Base-by-base conservation (phyloP, 2,888 invertebrate genomes). In the Rhimphoctona megacephalus region DNA sequence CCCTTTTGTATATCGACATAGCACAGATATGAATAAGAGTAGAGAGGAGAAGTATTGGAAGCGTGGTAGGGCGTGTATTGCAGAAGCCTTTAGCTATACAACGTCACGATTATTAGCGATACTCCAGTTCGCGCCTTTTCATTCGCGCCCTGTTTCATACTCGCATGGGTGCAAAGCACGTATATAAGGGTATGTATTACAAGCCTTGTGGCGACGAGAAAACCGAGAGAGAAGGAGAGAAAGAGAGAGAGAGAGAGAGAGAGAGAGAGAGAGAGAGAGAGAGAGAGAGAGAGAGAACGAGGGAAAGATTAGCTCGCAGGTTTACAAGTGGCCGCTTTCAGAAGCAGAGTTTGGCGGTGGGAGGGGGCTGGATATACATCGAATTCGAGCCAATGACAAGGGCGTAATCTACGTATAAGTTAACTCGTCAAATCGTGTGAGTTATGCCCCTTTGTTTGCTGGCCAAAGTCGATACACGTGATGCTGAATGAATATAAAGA, bases 121-220 rank as follows among this genome's bases (percentile, higher is more conserved):
- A 93, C 92, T 93, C 93, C 92, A 92, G 90, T 91, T 90, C 86
- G 89, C 89, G 90, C 91, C 92, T 93, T 93, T 93, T 93, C 92
- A 93, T 92, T 90, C 89, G 90, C 52, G 39, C 89, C 61, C 70
- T 64, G 43, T 73, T 82, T 87, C 64, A 84, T 89, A 88, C 90
- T 90, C 43, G 39, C 30, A 39, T 91, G 83, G 85, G 30, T 39
- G 66, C 84, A 70, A 64, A 39, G 85, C 79, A 86, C 87, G 72
- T 82, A 66, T 86, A 83, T 73, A 86, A 36, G 43, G 19, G 66
- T 46, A 61, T 74, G 54, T 36, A 57, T 57, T 25, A 25, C 57
- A 57, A 57, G 30, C 22, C n/a, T 39, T 25, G 54, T 39, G 25
- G 54, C 36, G 67, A 67, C 43, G 69, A 69, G 70, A 61, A n/a